These are phyloP conservation scores for Leucophora obtusa DNA, from an alignment of 2,888 invertebrate species.

Conservation along the genomic window DNA sequence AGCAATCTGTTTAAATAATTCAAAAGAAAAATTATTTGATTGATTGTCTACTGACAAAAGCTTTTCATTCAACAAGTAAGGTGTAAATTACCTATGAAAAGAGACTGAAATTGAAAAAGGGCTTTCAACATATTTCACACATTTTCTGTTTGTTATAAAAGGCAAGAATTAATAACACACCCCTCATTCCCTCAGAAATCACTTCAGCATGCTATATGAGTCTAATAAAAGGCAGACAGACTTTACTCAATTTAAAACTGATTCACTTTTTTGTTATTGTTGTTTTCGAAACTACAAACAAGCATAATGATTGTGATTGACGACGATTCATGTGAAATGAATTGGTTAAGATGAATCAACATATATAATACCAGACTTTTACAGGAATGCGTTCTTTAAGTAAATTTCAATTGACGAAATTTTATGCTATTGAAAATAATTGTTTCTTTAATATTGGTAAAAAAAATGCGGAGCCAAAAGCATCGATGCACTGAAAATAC, in stretches of 20 bases:
- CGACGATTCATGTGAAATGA: not conserved
- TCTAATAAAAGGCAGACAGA: not conserved
- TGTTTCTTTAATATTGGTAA: too few species aligned
- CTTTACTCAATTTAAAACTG: slow-evolving; percentile 29
- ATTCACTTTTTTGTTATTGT: slow-evolving; percentile 20
- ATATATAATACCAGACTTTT: not conserved
- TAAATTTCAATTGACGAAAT: too few species aligned
- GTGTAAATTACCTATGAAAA: slow-evolving; percentile 44
- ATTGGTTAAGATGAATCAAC: slow-evolving; percentile 11
- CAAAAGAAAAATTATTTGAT: slow-evolving; percentile 23
- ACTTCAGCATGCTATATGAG: not conserved
- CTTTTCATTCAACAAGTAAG: slow-evolving; percentile 42
- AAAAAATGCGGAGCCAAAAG: too few species aligned
- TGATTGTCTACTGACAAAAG: slow-evolving; percentile 40
- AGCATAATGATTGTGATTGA: not conserved
- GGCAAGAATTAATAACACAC: slow-evolving; percentile 32
- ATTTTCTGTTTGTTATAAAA: slow-evolving; percentile 5
- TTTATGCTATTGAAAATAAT: too few species aligned
- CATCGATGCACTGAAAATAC: too few species aligned
- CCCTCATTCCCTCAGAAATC: not conserved
- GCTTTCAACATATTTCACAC: slow-evolving; percentile 10
- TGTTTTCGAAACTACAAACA: slow-evolving; percentile 17
- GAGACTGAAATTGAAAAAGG: slow-evolving; percentile 15
- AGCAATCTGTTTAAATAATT: not conserved
- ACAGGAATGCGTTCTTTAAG: too few species aligned